Percentiles rank a stretch among this genome's conserved stretches.
phyloP scores from a whole-genome alignment of 2,888 invertebrate species.

The Spicauda simplicius region DNA sequence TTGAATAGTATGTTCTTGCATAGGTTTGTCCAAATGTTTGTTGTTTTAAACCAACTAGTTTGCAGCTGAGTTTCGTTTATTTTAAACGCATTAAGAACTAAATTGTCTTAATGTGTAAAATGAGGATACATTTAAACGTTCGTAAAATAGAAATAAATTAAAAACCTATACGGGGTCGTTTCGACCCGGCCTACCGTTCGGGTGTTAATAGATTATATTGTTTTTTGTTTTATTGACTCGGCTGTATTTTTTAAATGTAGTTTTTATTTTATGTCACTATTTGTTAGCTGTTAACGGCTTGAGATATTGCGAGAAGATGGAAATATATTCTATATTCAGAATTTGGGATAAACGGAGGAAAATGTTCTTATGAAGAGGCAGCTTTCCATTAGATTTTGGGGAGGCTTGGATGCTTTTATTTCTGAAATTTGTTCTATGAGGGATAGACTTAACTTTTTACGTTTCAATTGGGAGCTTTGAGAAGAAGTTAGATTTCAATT shows the following conservation, averaged over 20 bases:
- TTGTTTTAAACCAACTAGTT: slow-evolving; percentile 42
- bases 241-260: slow-evolving; percentile 44
- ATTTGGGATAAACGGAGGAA: too few species aligned
- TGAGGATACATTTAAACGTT: slow-evolving; percentile 42
- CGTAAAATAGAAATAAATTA: slow-evolving; percentile 69
- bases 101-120: slow-evolving; percentile 36
- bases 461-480: too few species aligned
- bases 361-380: too few species aligned
- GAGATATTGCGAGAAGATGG: slow-evolving; percentile 13
- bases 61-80: slow-evolving; percentile 12
- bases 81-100: slow-evolving; percentile 11
- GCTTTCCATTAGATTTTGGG: too few species aligned
- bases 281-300: slow-evolving; percentile 37
- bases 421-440: too few species aligned
- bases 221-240: slow-evolving; percentile 44
- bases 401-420: too few species aligned
- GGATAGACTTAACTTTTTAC: too few species aligned
- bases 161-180: slow-evolving; percentile 68
- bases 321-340: background rate
- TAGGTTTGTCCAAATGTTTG: slow-evolving; percentile 37
- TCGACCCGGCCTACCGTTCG: slow-evolving; percentile 66
- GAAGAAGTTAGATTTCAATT: too few species aligned
- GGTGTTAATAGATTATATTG: slow-evolving; percentile 75
- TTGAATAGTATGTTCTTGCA: slow-evolving; percentile 27
- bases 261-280: slow-evolving; percentile 41